Conservation (phyloP, 2,888 invertebrate species). For the Lasioglossum marginatum region DNA sequence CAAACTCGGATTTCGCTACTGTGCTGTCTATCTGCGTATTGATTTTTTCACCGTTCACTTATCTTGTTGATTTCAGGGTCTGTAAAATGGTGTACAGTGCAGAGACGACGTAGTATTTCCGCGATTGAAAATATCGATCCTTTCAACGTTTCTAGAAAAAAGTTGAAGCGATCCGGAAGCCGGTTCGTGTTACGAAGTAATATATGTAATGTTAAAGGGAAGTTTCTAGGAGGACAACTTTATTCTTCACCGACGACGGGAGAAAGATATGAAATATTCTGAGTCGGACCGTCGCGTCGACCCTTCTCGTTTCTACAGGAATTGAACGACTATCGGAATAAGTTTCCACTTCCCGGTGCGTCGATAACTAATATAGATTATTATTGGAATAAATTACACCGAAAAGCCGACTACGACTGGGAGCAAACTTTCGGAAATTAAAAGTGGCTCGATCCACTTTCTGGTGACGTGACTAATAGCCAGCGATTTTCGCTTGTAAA, state of each 20-base stretch:
- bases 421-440: slow-evolving; percentile 45
- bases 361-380: slow-evolving; percentile 58
- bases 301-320: slow-evolving; percentile 27
- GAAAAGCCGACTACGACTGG: not conserved
- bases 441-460: slow-evolving; percentile 33
- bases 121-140: slow-evolving; percentile 15
- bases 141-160: slow-evolving; percentile 10
- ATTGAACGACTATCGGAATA: slow-evolving; percentile 52
- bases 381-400: slow-evolving; percentile 50
- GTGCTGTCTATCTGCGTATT: not conserved
- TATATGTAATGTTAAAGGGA: slow-evolving; percentile 26
- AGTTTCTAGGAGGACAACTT: slow-evolving; percentile 28
- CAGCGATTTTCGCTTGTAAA: not conserved
- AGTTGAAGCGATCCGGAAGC: slow-evolving; percentile 37
- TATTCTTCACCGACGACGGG: not conserved
- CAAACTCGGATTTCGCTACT: not conserved
- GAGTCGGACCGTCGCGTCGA: slow-evolving; percentile 3
- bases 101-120: slow-evolving; percentile 1
- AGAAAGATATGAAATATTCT: slow-evolving; percentile 38
- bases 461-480: slow-evolving; percentile 27
- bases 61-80: not conserved
- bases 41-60: not conserved
- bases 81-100: not conserved
- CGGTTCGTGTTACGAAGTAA: slow-evolving; percentile 15
- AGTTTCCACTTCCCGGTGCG: slow-evolving; percentile 45